Conservation (phyloP, 2,113 vertebrate genomes). For the Menidia beryllina region DNA sequence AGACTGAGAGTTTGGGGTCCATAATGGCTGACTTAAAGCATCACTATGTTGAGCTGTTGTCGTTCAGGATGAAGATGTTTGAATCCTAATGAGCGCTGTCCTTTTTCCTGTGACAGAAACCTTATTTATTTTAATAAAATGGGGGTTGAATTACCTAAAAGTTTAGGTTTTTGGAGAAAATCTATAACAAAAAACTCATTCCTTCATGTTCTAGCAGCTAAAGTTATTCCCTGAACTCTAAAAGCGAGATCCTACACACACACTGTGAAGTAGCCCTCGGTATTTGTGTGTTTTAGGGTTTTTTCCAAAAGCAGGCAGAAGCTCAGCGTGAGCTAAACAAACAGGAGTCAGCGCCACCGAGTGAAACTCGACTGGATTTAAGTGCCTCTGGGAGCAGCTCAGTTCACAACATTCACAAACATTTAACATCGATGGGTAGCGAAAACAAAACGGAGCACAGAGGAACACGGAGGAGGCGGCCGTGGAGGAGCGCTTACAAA, state of each 20-base stretch:
- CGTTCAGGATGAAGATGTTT: too few relatives aligned
- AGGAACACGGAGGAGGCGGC: slow-evolving; percentile 13
- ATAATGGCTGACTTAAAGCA: too few relatives aligned
- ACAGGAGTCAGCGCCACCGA: not conserved
- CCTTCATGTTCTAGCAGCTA: slow-evolving; percentile 7
- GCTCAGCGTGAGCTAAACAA: slow-evolving; percentile 27
- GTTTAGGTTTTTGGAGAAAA: too few relatives aligned
- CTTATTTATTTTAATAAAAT: too few relatives aligned
- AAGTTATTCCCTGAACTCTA: slow-evolving; percentile 12
- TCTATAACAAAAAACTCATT: too few relatives aligned
- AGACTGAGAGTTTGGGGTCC: too few relatives aligned
- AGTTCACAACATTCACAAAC: not conserved
- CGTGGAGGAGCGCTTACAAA: too few relatives aligned
- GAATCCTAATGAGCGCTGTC: too few relatives aligned
- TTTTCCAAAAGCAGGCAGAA: slow-evolving; percentile 15
- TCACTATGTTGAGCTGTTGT: too few relatives aligned
- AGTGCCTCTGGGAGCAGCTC: not conserved
- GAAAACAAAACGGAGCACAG: slow-evolving; percentile 21
- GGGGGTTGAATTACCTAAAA: too few relatives aligned
- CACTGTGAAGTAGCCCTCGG: slow-evolving; percentile 8
- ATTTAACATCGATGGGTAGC: slow-evolving; percentile 21
- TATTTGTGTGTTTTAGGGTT: slow-evolving; percentile 3
- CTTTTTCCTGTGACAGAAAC: too few relatives aligned
- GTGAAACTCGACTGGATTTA: too few relatives aligned
- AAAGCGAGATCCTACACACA: slow-evolving; percentile 28